Conservation (phyloP, 2,888 invertebrate species). For the Crepidodera aurea region DNA sequence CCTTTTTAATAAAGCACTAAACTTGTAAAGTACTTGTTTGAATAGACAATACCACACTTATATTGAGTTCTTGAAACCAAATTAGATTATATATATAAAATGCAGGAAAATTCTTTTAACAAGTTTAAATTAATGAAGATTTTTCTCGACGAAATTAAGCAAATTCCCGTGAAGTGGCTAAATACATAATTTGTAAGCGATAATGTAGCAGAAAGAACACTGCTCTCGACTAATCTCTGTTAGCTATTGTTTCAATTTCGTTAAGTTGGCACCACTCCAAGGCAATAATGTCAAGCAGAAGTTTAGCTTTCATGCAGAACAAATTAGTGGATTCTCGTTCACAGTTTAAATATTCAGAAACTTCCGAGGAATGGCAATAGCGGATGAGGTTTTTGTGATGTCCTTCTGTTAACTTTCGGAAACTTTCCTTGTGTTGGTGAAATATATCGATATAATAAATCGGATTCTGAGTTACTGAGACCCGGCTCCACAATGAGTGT, state of each 20-base stretch:
- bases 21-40: too few relatives aligned
- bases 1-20: too few relatives aligned
- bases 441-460: slow-evolving; percentile 11
- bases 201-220: slow-evolving; percentile 35
- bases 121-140: not conserved
- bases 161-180: not conserved
- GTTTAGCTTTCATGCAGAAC: slow-evolving; percentile 58
- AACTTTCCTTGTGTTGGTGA: slow-evolving; percentile 10
- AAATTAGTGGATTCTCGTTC: slow-evolving; percentile 56
- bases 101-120: too few relatives aligned
- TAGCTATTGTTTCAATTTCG: slow-evolving; percentile 60
- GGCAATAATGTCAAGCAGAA: slow-evolving; percentile 57
- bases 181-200: slow-evolving; percentile 30
- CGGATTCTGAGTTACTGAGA: slow-evolving; percentile 1
- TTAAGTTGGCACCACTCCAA: slow-evolving; percentile 57
- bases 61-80: too few relatives aligned
- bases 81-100: too few relatives aligned
- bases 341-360: slow-evolving; percentile 56
- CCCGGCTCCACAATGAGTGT: not conserved
- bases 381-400: slow-evolving; percentile 42
- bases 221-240: slow-evolving; percentile 50
- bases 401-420: slow-evolving; percentile 33
- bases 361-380: slow-evolving; percentile 45
- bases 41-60: too few relatives aligned
- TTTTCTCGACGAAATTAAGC: not conserved